phyloP scores from a whole-genome alignment of 2,888 invertebrate genomes.

The Cephus spinipes region DNA sequence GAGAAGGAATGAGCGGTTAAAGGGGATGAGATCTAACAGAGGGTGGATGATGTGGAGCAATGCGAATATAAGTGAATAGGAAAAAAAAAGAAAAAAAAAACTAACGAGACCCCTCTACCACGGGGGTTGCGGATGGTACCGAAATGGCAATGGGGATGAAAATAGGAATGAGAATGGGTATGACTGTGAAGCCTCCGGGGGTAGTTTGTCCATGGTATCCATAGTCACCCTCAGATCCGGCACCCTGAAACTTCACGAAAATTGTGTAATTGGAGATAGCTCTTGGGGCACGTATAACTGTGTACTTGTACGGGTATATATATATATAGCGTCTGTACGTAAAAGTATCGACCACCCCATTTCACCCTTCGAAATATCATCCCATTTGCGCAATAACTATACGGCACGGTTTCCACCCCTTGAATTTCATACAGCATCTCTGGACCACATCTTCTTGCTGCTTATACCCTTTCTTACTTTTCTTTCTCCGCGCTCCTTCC shows the following conservation, averaged over 20 bases:
- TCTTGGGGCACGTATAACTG: slow-evolving; percentile 8
- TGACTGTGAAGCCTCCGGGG: slow-evolving; percentile 32
- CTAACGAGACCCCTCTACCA: slow-evolving; percentile 35
- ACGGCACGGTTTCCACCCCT: neutral
- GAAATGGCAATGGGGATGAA: neutral
- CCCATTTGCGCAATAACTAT: neutral
- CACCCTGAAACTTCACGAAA: slow-evolving; percentile 36
- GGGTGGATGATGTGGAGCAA: slow-evolving; percentile 22
- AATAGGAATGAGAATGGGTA: neutral
- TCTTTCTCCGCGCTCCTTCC: neutral
- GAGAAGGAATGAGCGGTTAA: too few species aligned
- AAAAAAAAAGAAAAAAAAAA: slow-evolving; percentile 30
- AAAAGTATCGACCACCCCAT: neutral
- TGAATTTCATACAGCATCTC: neutral
- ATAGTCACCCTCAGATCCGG: slow-evolving; percentile 27
- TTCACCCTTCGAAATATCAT: neutral
- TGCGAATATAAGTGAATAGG: slow-evolving; percentile 40
- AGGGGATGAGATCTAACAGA: slow-evolving; percentile 11
- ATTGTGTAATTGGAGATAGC: slow-evolving; percentile 48
- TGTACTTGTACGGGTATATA: too few species aligned
- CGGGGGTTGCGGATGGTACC: slow-evolving; percentile 21
- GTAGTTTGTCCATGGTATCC: slow-evolving; percentile 8
- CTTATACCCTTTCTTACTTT: neutral
- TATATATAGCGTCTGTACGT: too few species aligned
- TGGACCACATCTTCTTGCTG: neutral